These are phyloP conservation scores for Oreortyx pictus DNA, from an alignment of 2,797 vertebrate genomes.

Conservation along the genomic window DNA sequence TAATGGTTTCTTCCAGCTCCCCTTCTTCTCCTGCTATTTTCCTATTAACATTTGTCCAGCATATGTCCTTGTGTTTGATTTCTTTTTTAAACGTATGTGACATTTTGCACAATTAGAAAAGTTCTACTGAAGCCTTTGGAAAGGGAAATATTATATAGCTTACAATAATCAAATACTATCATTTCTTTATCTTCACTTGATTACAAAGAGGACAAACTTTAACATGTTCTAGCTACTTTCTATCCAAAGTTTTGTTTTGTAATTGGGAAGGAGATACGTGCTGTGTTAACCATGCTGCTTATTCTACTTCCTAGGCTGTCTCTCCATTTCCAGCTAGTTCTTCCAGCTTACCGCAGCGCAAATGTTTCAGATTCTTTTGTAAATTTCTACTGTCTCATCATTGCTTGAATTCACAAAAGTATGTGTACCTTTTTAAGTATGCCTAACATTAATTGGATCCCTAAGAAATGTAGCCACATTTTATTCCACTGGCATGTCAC, in stretches of 20 bases:
- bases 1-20: neutral
- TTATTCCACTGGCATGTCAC: neutral
- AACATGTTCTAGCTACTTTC: rapidly evolving
- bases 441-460: neutral
- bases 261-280: neutral
- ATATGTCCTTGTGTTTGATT: neutral
- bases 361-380: neutral
- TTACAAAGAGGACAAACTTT: neutral
- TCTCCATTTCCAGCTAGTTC: neutral
- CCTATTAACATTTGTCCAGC: neutral
- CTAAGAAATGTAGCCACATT: neutral
- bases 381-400: constrained; percentile 12
- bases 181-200: neutral
- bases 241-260: neutral
- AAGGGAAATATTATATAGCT: neutral
- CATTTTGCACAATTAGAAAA: neutral
- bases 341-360: neutral
- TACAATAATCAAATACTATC: neutral
- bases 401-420: constrained; percentile 1
- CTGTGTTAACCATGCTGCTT: neutral
- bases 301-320: neutral
- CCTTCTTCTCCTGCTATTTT: neutral
- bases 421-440: neutral
- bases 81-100: rapidly evolving
- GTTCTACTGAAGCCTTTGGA: neutral